Evolutionary conservation across 2,113 vertebrate genomes (phyloP).

Genomic region (Corythoichthys intestinalis): DNA sequence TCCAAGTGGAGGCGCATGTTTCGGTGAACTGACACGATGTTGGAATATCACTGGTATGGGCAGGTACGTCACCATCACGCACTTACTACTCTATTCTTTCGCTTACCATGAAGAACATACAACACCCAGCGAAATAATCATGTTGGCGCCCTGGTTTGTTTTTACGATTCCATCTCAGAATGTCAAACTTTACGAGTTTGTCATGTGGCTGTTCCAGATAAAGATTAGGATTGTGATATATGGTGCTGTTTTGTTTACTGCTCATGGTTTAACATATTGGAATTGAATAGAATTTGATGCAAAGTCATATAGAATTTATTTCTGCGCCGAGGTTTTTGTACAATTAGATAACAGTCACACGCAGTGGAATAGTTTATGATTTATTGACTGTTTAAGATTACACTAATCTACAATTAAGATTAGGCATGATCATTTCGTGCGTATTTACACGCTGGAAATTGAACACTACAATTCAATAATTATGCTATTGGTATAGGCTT

Average conservation of each 20-base stretch:
- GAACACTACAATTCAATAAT: too few relatives aligned
- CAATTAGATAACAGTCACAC: not conserved
- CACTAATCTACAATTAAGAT: too few relatives aligned
- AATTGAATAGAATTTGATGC: not conserved
- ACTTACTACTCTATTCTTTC: not conserved
- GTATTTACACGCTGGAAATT: too few relatives aligned
- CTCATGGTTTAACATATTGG: not conserved
- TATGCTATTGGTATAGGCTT: too few relatives aligned
- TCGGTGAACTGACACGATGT: slow-evolving; percentile 70
- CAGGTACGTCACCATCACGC: slow-evolving; percentile 82
- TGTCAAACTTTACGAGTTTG: slow-evolving; percentile 17
- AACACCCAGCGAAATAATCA: too few relatives aligned
- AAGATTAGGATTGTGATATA: slow-evolving; percentile 15
- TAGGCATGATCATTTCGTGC: too few relatives aligned
- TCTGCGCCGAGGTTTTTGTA: not conserved
- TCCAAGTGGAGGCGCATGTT: slow-evolving; percentile 24
- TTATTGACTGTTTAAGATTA: too few relatives aligned
- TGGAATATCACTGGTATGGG: slow-evolving; percentile 96
- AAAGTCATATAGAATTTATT: not conserved
- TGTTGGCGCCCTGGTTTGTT: slow-evolving; percentile 5
- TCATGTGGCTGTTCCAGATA: slow-evolving; percentile 16
- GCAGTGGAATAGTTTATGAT: too few relatives aligned
- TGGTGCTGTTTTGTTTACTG: not conserved
- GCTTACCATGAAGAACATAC: too few relatives aligned
- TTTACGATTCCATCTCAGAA: slow-evolving; percentile 12